Evolutionary conservation across 2,888 invertebrate genomes (phyloP), one percentile per base, ranked within the genome.

Genomic region (Trichogramma evanescens): DNA sequence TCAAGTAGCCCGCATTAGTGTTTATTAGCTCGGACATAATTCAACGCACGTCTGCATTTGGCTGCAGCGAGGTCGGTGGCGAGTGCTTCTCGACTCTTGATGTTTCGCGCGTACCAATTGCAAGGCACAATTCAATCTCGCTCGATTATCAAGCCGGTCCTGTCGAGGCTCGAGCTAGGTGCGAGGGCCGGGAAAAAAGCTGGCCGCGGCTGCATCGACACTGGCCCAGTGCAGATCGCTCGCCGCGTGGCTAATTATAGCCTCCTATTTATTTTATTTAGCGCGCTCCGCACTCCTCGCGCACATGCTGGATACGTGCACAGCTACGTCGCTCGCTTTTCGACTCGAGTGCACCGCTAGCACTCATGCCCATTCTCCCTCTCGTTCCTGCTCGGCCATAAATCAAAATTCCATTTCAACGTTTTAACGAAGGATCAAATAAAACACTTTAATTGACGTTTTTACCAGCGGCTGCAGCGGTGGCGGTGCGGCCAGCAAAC

Each of bases 401-500:
- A 77, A 77, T 77, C 77, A 78, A 77, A 77, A 77, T 78, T 78
- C 77, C 77, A 78, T 77, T 77, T 78, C 77, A 78, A 77, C 78
- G 77, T 77, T 77, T 76, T 78, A 78, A 77, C 78, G 78, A 78
- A 78, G 78, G 78, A 77, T 77, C 77, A 77, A 78, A 77, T 77
- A 78, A 78, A 78, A 78, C 77, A 77, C 77, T 77, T 78, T 77
- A 78, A 78, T 78, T 78, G 77, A 77, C 77, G 75, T 77, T 78
- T 78, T 78, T 77, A 78, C 75, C 50, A 39, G 50, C 50, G 39
- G 26, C 50, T 7, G 50, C 50, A 26, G 26, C 50, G 39, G 10
- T 38, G 38, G 44, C n/a, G 5, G 38, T 6, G 10, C 10, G 40
- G 40, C 9, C 48, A 43, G 42, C 53, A 48, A 53, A 62, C 54